Base-by-base conservation (phyloP, 2,113 vertebrate species). In the Vanacampus margaritifer region DNA sequence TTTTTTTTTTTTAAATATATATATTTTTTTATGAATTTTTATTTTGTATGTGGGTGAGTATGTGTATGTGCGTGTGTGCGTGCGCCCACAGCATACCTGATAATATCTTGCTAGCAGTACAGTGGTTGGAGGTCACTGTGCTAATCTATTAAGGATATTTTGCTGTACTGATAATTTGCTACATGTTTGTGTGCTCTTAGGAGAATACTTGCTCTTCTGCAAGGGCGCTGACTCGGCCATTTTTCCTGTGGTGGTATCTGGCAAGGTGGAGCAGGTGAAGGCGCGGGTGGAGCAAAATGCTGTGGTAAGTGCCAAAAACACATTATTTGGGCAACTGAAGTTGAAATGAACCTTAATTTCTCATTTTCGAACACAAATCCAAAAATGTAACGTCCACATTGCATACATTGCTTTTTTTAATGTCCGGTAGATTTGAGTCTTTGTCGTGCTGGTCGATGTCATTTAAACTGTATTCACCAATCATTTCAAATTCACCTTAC, bases 211-310 rank as follows among this genome's bases (percentile, higher is more conserved):
- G 79, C 90, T 99, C 46, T 98, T 99, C 80, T 98, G 96, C 80
- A 99, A 99, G 86, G 97, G 97, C 69, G 97, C 97, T 2, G 97
- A 99, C 86, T 98, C 96, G 1, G 94, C 97, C 57, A 95, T 99
- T 89, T 98, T 99, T 73, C 97, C 97, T 35, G 90, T 93, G 58
- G 94, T 99, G 53, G 90, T 93, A 63, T 94, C 95, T 73, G 97
- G 97, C 82, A 98, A 96, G 91, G 93, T 98, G 79, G 97, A 96
- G 0, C 95, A 97, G 88, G 89, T 99, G 72, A 93, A 86, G 70
- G 89, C 95, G 43, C 86, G 95, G 60, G 97, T 99, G 79, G 94
- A 99, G 70, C 95, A 93, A 85, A 98, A 98, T 1, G 96, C 97
- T 28, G 95, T 98, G 81, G 97, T 98, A 89, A 94, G 94, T 78